These are phyloP conservation scores for Hydropotes inermis DNA, from an alignment of 2,113 vertebrate genomes.

Conservation along the genomic window DNA sequence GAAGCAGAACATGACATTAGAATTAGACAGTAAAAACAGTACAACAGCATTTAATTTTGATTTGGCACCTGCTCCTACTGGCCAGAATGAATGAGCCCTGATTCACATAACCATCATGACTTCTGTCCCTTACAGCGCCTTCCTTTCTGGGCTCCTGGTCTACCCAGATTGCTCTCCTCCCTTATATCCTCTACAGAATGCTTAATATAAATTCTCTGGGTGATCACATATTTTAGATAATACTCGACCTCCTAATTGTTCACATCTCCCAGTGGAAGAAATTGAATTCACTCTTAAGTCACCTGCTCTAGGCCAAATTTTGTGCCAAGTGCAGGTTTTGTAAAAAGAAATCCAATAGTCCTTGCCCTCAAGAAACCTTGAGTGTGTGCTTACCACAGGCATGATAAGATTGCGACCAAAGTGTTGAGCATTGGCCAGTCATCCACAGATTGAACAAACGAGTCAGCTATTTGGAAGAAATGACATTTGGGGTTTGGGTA, in stretches of 20 bases:
- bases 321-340: not conserved
- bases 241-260: not conserved
- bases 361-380: not conserved
- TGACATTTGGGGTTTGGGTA: not conserved
- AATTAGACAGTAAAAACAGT: not conserved
- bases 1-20: not conserved
- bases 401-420: not conserved
- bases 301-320: not conserved
- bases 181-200: not conserved
- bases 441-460: not conserved
- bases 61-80: not conserved
- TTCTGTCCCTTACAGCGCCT: not conserved
- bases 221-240: not conserved
- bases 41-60: not conserved
- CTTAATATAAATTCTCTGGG: not conserved
- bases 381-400: not conserved
- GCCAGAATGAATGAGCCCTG: not conserved
- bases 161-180: not conserved
- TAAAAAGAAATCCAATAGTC: not conserved
- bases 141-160: not conserved
- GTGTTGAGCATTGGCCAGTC: not conserved
- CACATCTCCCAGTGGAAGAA: not conserved
- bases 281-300: not conserved
- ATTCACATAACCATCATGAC: no score
- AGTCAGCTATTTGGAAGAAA: not conserved